phyloP scores from a whole-genome alignment of 2,888 invertebrate species.

The Chalcosyrphus nemorum region DNA sequence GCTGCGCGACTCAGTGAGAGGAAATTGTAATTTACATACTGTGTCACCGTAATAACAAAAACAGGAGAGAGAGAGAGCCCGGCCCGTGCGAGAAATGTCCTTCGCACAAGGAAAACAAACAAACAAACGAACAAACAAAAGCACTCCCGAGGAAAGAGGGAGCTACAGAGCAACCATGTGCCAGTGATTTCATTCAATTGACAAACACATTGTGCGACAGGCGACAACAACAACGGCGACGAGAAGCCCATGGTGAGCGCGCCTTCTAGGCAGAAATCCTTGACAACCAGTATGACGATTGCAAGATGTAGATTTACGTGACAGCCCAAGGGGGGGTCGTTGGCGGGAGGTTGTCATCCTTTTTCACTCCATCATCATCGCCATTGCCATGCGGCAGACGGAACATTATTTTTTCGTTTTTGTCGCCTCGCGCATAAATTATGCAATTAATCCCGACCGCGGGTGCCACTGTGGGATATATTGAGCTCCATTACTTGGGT shows the following conservation, averaged over 20 bases:
- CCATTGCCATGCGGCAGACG: constrained; percentile 31
- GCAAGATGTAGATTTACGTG: constrained; percentile 59
- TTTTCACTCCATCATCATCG: constrained; percentile 41
- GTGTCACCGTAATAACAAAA: constrained; percentile 23
- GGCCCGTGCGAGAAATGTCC: constrained; percentile 7
- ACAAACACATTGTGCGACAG: constrained; percentile 28
- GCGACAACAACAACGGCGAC: constrained; percentile 9
- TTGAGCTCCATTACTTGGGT: constrained; percentile 6
- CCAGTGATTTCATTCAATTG: constrained; percentile 51
- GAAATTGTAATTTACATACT: constrained; percentile 53
- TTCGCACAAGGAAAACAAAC: constrained; percentile 9
- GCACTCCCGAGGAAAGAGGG: constrained; percentile 1
- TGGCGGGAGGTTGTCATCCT: constrained; percentile 45
- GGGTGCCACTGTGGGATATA: constrained; percentile 12
- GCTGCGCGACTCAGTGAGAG: constrained; percentile 10
- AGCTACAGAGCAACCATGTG: constrained; percentile 15
- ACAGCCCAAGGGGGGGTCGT: constrained; percentile 25
- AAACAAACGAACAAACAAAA: too few relatives aligned
- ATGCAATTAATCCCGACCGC: constrained; percentile 63
- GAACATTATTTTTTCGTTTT: background rate
- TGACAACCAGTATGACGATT: constrained; percentile 42
- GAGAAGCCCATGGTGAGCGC: background rate
- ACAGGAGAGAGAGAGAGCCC: too few relatives aligned
- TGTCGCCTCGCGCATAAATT: constrained; percentile 56
- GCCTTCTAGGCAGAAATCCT: constrained; percentile 41